A percentile compares a stretch with the other conserved stretches of the same genome.
Evolutionary conservation across 2,113 vertebrate genomes (phyloP).

Genomic region (Antechinus flavipes): DNA sequence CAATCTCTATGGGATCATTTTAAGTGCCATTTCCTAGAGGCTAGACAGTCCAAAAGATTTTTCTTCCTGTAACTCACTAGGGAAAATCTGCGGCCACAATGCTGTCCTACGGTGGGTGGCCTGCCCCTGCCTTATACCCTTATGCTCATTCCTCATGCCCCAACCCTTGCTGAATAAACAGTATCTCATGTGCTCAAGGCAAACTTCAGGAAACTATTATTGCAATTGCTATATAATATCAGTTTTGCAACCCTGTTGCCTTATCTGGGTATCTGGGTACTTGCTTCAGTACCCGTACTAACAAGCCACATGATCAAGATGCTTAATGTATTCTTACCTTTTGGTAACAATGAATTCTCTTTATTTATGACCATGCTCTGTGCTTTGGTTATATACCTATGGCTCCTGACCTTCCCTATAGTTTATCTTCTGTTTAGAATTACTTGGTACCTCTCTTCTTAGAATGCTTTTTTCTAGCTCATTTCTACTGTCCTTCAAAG

Average conservation of each 20-base stretch:
- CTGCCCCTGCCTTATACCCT: slow-evolving; percentile 2
- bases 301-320: neutral
- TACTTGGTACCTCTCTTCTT: neutral
- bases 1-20: neutral
- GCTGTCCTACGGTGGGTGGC: neutral
- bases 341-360: neutral
- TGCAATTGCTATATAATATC: neutral
- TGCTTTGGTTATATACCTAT: neutral
- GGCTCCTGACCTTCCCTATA: neutral
- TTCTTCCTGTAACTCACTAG: slow-evolving; percentile 25
- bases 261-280: neutral
- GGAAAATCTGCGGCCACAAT: slow-evolving; percentile 10
- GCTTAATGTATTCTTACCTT: neutral
- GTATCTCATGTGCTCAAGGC: neutral
- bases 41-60: slow-evolving; percentile 28
- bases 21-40: slow-evolving; percentile 21
- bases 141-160: neutral
- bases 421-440: neutral
- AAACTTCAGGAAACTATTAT: neutral
- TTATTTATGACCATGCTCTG: neutral
- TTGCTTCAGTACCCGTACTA: neutral
- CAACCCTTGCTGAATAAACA: neutral
- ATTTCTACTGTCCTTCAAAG: neutral
- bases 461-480: slow-evolving; percentile 14
- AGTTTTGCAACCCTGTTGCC: neutral